These are phyloP conservation scores for Meghimatium bilineatum DNA, from an alignment of 2,888 invertebrate genomes.

Conservation along the genomic window DNA sequence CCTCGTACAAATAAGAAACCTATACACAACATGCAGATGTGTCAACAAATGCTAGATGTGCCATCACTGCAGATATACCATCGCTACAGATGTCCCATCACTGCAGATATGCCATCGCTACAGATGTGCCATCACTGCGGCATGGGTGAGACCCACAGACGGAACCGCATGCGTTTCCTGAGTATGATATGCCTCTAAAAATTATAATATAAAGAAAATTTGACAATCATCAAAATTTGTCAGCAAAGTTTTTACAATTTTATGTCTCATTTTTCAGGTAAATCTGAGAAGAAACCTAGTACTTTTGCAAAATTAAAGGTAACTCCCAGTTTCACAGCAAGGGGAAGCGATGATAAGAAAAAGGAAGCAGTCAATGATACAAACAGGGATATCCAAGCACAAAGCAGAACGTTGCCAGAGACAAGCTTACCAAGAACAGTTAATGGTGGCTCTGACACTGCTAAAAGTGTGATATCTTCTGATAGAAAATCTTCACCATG, in stretches of 20 bases:
- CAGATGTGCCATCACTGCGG: too few relatives aligned
- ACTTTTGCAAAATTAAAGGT: background rate
- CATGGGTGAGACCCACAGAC: too few relatives aligned
- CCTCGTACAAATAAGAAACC: too few relatives aligned
- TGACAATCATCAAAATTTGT: too few relatives aligned
- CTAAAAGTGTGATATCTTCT: background rate
- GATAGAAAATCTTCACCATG: slow-evolving; percentile 35
- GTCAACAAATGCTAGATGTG: too few relatives aligned
- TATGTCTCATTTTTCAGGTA: background rate
- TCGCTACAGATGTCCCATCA: too few relatives aligned
- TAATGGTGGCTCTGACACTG: background rate
- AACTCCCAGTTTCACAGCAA: background rate
- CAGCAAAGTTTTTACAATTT: background rate
- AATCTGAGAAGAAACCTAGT: background rate
- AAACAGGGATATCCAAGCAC: slow-evolving; percentile 5
- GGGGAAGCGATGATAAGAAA: slow-evolving; percentile 15
- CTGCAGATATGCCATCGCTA: too few relatives aligned
- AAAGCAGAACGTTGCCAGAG: background rate
- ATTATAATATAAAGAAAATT: too few relatives aligned
- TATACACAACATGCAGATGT: too few relatives aligned
- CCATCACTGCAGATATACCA: too few relatives aligned
- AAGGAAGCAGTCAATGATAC: slow-evolving; percentile 27
- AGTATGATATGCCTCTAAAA: too few relatives aligned
- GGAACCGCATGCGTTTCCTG: too few relatives aligned
- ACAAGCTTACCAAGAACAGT: background rate